Conservation (phyloP, 2,888 invertebrate species). For the Troides helena region DNA sequence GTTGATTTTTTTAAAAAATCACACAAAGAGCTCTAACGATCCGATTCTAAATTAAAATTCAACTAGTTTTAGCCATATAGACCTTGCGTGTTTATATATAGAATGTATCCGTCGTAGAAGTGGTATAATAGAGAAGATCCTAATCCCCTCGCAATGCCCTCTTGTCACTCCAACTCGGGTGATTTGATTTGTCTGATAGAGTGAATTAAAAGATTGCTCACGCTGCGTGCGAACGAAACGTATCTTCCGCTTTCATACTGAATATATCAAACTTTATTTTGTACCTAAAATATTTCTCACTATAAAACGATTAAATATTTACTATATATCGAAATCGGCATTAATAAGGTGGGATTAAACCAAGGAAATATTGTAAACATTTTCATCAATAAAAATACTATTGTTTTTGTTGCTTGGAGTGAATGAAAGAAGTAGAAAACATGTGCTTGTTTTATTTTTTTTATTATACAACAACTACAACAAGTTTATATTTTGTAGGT, state of each 20-base stretch:
- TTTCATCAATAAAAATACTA: not conserved
- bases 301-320: not conserved
- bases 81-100: conserved; percentile 18
- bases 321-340: not conserved
- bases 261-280: conserved; percentile 11
- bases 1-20: not conserved
- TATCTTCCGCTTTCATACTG: conserved; percentile 45
- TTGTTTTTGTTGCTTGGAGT: not conserved
- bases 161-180: conserved; percentile 42
- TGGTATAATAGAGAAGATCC: conserved; percentile 32
- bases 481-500: too few relatives aligned
- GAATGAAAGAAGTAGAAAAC: not conserved
- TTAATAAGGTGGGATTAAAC: not conserved
- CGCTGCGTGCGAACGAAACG: conserved; percentile 42
- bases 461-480: too few relatives aligned
- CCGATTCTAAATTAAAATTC: not conserved
- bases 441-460: not conserved
- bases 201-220: conserved; percentile 61
- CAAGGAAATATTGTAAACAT: not conserved
- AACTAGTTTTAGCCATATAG: not conserved
- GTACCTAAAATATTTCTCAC: not conserved
- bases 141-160: conserved; percentile 27
- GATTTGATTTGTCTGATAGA: conserved; percentile 48
- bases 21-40: not conserved
- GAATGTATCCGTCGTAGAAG: conserved; percentile 14